Base-by-base conservation (phyloP, 2,797 vertebrate species). In the Phrynocephalus vlangalii region DNA sequence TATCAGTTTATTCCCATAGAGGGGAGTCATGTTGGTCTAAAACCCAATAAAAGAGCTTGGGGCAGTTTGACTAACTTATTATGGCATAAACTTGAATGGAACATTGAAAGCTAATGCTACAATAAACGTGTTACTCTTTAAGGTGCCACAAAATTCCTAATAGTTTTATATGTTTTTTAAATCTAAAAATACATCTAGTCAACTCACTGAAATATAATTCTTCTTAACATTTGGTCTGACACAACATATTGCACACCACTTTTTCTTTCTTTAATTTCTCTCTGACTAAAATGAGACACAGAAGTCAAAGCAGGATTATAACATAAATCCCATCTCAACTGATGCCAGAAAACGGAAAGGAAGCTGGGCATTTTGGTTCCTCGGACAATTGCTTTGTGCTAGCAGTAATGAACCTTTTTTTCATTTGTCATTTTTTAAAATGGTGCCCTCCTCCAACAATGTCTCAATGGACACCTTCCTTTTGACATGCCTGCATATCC, bases 401-500 rank as follows among this genome's bases (percentile, higher is more conserved):
- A 76, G 63, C 44, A 72, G 72, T 94, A 93, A 92, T 92, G 84
- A 94, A 86, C 82, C 88, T 81, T 88, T 87, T 44, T 89, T 67
- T 78, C 91, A 89, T 85, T 94, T 93, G 89, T 73, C 89, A 92
- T 90, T 91, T 82, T 79, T 81, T 90, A 91, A 90, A 73, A 48
- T 24, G 78, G 28, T 90, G 90, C 89, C 87, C 28, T 50, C 44
- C 87, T 93, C 92, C 76, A 76, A 48, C 18, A 90, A 70, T 9
- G 76, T 87, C 87, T 67, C 92, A 94, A 93, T 93, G 91, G 71
- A 87, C 90, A 84, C 89, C 77, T 93, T 82, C 92, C 80, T 91
- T 76, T 79, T 93, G 93, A 94, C 90, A 86, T 86, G 87, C 89
- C 92, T 93, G 90, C 88, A 92, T 79, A 85, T 93, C 91, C 91